Conservation (phyloP, 2,797 vertebrate genomes). For the Echiichthys vipera region DNA sequence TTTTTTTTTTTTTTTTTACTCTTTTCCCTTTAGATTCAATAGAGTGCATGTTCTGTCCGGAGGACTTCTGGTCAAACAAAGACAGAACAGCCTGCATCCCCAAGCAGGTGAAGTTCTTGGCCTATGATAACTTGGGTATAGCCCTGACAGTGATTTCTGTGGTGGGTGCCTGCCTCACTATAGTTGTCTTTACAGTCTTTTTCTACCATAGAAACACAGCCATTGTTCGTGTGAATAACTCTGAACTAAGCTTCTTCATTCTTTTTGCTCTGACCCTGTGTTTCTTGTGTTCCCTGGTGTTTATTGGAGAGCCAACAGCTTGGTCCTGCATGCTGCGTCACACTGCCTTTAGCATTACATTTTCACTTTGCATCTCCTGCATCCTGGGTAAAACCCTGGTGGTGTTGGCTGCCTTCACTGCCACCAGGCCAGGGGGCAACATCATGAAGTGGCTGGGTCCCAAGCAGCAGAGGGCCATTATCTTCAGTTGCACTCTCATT, state of each 20-base stretch:
- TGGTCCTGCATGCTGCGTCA: slow-evolving; percentile 86
- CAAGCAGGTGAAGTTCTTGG: slow-evolving; percentile 80
- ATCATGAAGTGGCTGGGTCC: slow-evolving; percentile 84
- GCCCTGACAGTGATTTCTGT: slow-evolving; percentile 74
- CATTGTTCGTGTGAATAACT: slow-evolving; percentile 82
- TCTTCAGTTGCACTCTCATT: slow-evolving; percentile 77
- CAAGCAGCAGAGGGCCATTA: slow-evolving; percentile 80
- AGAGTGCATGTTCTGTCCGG: slow-evolving; percentile 79
- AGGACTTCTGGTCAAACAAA: slow-evolving; percentile 81
- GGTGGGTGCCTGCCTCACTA: slow-evolving; percentile 75
- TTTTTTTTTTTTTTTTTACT: background rate
- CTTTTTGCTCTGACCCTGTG: slow-evolving; percentile 78
- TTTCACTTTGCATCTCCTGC: slow-evolving; percentile 85
- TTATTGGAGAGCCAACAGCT: slow-evolving; percentile 82
- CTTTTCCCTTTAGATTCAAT: slow-evolving; percentile 71
- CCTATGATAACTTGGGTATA: slow-evolving; percentile 79
- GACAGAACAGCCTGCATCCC: slow-evolving; percentile 78
- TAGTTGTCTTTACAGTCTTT: slow-evolving; percentile 73
- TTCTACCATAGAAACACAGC: slow-evolving; percentile 77
- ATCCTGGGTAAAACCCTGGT: slow-evolving; percentile 85
- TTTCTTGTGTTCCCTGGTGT: slow-evolving; percentile 81
- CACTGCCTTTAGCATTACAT: slow-evolving; percentile 82
- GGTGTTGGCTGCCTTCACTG: slow-evolving; percentile 82
- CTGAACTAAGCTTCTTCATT: slow-evolving; percentile 84
- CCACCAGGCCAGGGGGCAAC: slow-evolving; percentile 81